phyloP scores from a whole-genome alignment of 2,888 invertebrate genomes.

The Drosophila neonasuta region DNA sequence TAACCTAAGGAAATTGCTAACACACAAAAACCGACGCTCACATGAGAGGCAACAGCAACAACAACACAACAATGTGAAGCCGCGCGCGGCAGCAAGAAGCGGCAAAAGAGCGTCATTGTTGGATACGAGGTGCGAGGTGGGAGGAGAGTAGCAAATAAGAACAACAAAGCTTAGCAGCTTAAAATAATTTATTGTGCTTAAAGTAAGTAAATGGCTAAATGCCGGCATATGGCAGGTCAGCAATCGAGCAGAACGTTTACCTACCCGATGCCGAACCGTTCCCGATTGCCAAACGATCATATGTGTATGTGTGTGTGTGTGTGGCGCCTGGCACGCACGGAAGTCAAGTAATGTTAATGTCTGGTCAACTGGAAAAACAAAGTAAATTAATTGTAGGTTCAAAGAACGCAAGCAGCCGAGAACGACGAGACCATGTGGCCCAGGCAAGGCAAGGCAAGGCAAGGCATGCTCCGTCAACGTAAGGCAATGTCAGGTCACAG shows the following conservation, averaged over 20 bases:
- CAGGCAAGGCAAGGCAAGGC: neutral
- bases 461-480: slow-evolving; percentile 7
- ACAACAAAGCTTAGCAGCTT: slow-evolving; percentile 69
- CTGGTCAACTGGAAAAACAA: slow-evolving; percentile 80
- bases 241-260: slow-evolving; percentile 56
- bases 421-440: slow-evolving; percentile 16
- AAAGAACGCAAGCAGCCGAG: slow-evolving; percentile 58
- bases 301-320: slow-evolving; percentile 13
- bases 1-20: slow-evolving; percentile 40
- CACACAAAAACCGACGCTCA: slow-evolving; percentile 42
- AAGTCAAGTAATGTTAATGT: slow-evolving; percentile 78
- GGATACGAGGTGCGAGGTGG: neutral
- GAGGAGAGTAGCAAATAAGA: slow-evolving; percentile 34
- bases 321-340: slow-evolving; percentile 63
- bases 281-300: slow-evolving; percentile 20
- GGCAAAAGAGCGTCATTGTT: neutral
- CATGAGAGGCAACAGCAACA: slow-evolving; percentile 11
- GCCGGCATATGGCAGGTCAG: slow-evolving; percentile 75
- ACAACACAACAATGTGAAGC: neutral
- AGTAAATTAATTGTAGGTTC: slow-evolving; percentile 80
- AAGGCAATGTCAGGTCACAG: slow-evolving; percentile 27
- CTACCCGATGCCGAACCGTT: slow-evolving; percentile 1
- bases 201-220: slow-evolving; percentile 74
- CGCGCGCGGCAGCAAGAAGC: slow-evolving; percentile 4
- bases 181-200: slow-evolving; percentile 78